Conservation (phyloP, 1,140 invertebrate species). For the Ladona fulva region DNA sequence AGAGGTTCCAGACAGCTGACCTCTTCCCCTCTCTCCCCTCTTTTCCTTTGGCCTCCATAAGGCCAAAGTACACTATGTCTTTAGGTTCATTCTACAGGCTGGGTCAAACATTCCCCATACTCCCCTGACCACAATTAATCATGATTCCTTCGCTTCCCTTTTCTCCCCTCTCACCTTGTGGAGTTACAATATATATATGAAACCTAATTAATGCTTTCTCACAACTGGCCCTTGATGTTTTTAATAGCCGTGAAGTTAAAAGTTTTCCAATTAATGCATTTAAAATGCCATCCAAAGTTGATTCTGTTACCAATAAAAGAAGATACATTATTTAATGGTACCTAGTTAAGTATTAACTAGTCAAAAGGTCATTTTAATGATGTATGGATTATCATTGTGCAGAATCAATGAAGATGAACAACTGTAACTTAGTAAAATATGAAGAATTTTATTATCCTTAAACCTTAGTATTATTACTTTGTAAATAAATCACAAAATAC, state of each 20-base stretch:
- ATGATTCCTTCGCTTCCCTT: too few species aligned
- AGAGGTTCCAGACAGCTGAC: too few species aligned
- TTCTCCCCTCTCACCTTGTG: too few species aligned
- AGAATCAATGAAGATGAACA: neutral
- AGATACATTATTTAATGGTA: neutral
- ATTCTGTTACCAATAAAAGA: neutral
- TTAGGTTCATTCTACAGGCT: too few species aligned
- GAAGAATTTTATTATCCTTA: too few species aligned
- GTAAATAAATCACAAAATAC: too few species aligned
- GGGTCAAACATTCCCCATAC: too few species aligned
- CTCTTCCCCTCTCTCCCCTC: too few species aligned
- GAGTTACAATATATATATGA: neutral
- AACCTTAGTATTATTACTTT: too few species aligned
- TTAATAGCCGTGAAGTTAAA: neutral
- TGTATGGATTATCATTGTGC: neutral
- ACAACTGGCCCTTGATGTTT: neutral
- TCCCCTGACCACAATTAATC: too few species aligned
- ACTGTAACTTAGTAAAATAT: neutral
- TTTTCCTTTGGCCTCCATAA: too few species aligned
- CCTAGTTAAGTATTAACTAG: neutral
- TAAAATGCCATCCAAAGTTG: neutral
- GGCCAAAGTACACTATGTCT: too few species aligned
- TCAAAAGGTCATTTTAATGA: neutral
- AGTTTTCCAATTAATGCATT: neutral
- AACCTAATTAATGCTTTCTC: neutral